Percentiles rank a stretch among this genome's conserved stretches.
phyloP scores from a whole-genome alignment of 2,113 vertebrate species.

The Romanogobio albipinnatus region DNA sequence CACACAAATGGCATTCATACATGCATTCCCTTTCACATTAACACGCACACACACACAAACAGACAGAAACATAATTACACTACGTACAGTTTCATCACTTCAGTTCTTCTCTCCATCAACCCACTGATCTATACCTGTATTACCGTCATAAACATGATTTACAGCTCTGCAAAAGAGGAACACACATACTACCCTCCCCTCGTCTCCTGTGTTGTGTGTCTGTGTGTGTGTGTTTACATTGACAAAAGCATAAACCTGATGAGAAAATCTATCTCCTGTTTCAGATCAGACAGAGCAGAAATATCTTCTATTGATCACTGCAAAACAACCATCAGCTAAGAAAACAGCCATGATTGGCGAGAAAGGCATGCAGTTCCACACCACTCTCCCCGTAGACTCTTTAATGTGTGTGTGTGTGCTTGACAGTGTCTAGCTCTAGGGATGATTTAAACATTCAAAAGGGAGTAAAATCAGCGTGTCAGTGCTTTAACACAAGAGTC shows the following conservation, averaged over 20 bases:
- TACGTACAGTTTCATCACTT: slow-evolving; percentile 52
- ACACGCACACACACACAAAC: slow-evolving; percentile 48
- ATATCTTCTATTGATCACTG: slow-evolving; percentile 43
- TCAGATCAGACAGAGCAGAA: slow-evolving; percentile 33
- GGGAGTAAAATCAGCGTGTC: slow-evolving; percentile 39
- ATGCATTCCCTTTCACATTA: background rate
- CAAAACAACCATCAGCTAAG: slow-evolving; percentile 33
- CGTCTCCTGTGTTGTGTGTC: slow-evolving; percentile 26
- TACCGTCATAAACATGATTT: slow-evolving; percentile 56
- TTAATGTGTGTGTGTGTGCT: slow-evolving; percentile 3
- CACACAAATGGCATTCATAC: slow-evolving; percentile 4
- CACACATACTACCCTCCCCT: slow-evolving; percentile 38
- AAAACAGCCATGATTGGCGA: slow-evolving; percentile 40
- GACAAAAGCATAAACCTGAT: slow-evolving; percentile 45
- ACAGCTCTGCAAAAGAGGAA: slow-evolving; percentile 33
- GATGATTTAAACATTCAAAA: slow-evolving; percentile 54
- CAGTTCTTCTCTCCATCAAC: slow-evolving; percentile 57
- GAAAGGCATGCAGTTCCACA: background rate
- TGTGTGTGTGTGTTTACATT: slow-evolving; percentile 26
- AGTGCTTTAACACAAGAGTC: slow-evolving; percentile 49
- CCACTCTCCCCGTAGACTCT: background rate
- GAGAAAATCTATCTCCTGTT: slow-evolving; percentile 52
- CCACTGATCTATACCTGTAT: slow-evolving; percentile 58
- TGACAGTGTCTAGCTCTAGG: slow-evolving; percentile 24
- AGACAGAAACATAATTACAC: slow-evolving; percentile 68